These are phyloP conservation scores for Silurus asotus DNA, from an alignment of 2,113 vertebrate genomes.

Conservation along the genomic window DNA sequence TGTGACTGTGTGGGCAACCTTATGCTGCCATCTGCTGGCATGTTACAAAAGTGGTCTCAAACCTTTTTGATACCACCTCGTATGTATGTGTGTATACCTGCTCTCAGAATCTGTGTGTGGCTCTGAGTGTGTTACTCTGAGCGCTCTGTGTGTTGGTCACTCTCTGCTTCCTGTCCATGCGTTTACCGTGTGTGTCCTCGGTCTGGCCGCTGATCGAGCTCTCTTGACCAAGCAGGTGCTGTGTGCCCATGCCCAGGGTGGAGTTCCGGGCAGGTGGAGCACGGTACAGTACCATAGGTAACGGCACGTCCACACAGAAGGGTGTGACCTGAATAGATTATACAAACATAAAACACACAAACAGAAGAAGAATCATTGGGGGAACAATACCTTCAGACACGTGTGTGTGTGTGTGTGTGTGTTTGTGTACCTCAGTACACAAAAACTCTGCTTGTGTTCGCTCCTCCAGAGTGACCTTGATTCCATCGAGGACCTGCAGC, in stretches of 20 bases:
- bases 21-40: no score
- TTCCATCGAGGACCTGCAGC: slow-evolving; percentile 82
- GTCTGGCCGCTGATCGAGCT: slow-evolving; percentile 58
- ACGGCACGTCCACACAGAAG: slow-evolving; percentile 56
- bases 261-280: slow-evolving; percentile 65
- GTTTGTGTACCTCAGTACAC: slow-evolving; percentile 69
- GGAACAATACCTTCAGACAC: not conserved
- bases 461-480: slow-evolving; percentile 76
- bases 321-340: slow-evolving; percentile 3
- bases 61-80: no score
- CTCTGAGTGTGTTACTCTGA: slow-evolving; percentile 70
- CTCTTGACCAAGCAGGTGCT: slow-evolving; percentile 63
- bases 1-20: no score
- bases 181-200: slow-evolving; percentile 68
- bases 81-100: slow-evolving; percentile 31
- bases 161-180: slow-evolving; percentile 71
- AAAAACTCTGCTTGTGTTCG: slow-evolving; percentile 76
- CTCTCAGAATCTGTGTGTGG: slow-evolving; percentile 39
- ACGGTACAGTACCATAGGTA: slow-evolving; percentile 66
- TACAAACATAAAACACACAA: not conserved
- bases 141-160: slow-evolving; percentile 59
- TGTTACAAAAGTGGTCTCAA: no score
- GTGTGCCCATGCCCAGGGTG: slow-evolving; percentile 62
- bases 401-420: not conserved
- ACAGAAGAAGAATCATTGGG: not conserved